phyloP scores from a whole-genome alignment of 2,113 vertebrate genomes.

The Myotis davidii region DNA sequence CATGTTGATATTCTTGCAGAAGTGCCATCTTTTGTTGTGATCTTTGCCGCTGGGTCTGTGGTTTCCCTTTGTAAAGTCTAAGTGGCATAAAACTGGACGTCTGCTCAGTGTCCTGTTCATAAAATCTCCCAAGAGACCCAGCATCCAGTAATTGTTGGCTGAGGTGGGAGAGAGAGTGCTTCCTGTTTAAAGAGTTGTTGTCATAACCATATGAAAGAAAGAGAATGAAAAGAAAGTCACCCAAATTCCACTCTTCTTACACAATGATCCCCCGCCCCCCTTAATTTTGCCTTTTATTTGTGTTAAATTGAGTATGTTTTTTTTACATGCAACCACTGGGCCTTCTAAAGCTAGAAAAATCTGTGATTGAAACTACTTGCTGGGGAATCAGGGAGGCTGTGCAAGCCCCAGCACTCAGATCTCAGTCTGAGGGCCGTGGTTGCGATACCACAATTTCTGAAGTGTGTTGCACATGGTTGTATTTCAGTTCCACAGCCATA shows the following conservation, averaged over 20 bases:
- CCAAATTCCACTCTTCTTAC: not conserved
- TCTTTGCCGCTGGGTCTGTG: not conserved
- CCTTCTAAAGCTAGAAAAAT: not conserved
- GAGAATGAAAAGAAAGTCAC: not conserved
- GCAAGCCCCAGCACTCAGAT: not conserved
- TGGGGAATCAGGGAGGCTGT: not conserved
- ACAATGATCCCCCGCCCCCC: not conserved
- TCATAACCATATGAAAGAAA: not conserved
- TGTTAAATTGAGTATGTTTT: not conserved
- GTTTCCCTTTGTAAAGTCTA: not conserved
- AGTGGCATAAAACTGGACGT: not conserved
- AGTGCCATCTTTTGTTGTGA: not conserved
- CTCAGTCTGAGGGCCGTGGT: not conserved
- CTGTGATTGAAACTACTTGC: not conserved
- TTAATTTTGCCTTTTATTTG: not conserved
- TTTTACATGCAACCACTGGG: not conserved
- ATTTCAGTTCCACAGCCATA: not conserved
- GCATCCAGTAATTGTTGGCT: not conserved
- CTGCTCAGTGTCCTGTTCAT: not conserved
- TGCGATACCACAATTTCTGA: fast-evolving
- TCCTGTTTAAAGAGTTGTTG: not conserved
- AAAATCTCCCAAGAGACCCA: not conserved
- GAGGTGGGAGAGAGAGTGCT: not conserved
- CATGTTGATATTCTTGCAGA: not conserved
- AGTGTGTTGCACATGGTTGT: fast-evolving